phyloP scores from a whole-genome alignment of 1,140 invertebrate species.

The Eurosta solidaginis region DNA sequence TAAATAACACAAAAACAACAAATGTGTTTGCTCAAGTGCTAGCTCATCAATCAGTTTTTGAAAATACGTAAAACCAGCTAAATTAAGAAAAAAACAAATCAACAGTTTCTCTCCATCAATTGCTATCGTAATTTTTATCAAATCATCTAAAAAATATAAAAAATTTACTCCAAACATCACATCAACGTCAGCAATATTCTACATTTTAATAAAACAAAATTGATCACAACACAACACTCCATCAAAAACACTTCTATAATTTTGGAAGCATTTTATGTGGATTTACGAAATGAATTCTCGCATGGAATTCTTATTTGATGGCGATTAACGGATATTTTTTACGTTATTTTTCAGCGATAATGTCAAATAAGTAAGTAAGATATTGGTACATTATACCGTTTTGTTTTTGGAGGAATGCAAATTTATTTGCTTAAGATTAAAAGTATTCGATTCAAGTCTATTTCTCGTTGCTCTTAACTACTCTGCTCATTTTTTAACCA shows the following conservation, averaged over 20 bases:
- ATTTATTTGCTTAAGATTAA: too few species aligned
- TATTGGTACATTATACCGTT: too few species aligned
- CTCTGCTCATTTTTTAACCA: too few species aligned
- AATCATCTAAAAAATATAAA: neutral
- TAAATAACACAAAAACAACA: too few species aligned
- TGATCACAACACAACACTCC: neutral
- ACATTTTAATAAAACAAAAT: neutral
- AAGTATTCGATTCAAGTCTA: too few species aligned
- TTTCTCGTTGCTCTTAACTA: too few species aligned
- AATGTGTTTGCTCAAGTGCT: too few species aligned
- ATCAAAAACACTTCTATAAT: slow-evolving; percentile 24
- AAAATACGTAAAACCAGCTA: too few species aligned
- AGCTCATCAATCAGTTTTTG: too few species aligned
- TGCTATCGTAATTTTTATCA: neutral
- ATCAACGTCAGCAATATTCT: neutral
- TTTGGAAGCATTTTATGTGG: slow-evolving; percentile 28
- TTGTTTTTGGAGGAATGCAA: too few species aligned
- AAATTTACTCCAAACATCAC: neutral
- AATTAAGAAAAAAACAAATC: too few species aligned
- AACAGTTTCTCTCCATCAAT: too few species aligned
- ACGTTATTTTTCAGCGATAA: slow-evolving; percentile 49
- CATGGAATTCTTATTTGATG: neutral
- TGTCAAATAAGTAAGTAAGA: slow-evolving; percentile 51
- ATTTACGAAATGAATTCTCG: neutral
- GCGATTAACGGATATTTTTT: slow-evolving; percentile 46